Percentiles rank a stretch among this genome's conserved stretches.
Evolutionary conservation across 2,888 invertebrate species (phyloP).

Genomic region (Dromius quadrimaculatus): DNA sequence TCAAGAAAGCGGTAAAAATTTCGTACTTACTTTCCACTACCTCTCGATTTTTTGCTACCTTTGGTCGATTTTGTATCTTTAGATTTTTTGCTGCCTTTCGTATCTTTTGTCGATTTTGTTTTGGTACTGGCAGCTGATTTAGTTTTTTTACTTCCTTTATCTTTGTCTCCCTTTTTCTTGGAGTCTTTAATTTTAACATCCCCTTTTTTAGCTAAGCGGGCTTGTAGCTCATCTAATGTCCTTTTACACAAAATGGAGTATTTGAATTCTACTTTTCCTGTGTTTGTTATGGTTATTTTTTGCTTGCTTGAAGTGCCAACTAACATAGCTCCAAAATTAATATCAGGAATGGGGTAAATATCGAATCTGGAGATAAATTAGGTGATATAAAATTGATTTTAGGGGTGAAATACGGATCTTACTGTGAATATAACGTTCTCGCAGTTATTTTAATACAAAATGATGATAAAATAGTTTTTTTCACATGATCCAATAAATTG

Average conservation of each 20-base stretch:
- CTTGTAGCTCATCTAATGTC: constrained; percentile 49
- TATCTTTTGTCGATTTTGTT: constrained; percentile 45
- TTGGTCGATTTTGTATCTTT: constrained; percentile 51
- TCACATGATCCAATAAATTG: constrained; percentile 59
- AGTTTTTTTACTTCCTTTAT: constrained; percentile 11
- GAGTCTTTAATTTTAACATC: constrained; percentile 20
- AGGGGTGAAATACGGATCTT: constrained; percentile 53
- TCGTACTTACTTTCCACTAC: constrained; percentile 49
- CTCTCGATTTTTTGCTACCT: constrained; percentile 49
- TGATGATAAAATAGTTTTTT: constrained; percentile 58
- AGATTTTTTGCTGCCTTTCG: constrained; percentile 42
- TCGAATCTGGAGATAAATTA: constrained; percentile 68
- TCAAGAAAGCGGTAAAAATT: neutral
- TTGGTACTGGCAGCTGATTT: constrained; percentile 33
- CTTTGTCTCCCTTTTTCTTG: constrained; percentile 40
- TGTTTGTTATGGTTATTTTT: constrained; percentile 72
- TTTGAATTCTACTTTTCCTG: constrained; percentile 70
- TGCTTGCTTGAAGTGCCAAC: constrained; percentile 69
- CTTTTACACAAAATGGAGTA: constrained; percentile 58
- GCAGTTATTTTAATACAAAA: constrained; percentile 60
- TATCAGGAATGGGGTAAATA: constrained; percentile 70
- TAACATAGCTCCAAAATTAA: constrained; percentile 73
- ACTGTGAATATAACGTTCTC: constrained; percentile 58
- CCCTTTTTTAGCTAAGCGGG: constrained; percentile 31
- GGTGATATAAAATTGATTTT: neutral